Evolutionary conservation across 2,888 invertebrate species (phyloP), one percentile per base, ranked within the genome.

Genomic region (Cryptocephalus moraei): DNA sequence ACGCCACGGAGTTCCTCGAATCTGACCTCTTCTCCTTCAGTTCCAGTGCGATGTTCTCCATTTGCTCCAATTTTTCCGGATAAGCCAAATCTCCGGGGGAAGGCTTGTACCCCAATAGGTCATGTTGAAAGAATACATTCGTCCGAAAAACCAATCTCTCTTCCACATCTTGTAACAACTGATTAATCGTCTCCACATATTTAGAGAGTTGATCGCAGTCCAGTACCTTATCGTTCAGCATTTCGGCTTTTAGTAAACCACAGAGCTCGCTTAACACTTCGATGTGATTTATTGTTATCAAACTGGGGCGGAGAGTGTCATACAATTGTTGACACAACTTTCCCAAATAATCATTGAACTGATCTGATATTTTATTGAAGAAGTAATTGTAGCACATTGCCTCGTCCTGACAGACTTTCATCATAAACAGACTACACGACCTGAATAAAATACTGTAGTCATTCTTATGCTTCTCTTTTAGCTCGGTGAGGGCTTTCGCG

Each of bases 251-350:
- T 36, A 97, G 72, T 57, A 97, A 95, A 39, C 90, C 87, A 66
- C 97, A 97, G 43, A 99, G 82, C 70, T 99, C 99, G 0, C 96
- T 91, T 22, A 99, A 74, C 0, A 97, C 96, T 75, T 99, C 99
- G 64, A 99, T 74, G 69, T 99, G 97, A 66, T 94, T 93, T 51
- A 97, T 91, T 69, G 94, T 91, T 52, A 99, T 94, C 47, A 99
- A 86, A 59, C 91, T 82, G 1, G 99, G 97, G 1, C 97, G 77
- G 54, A 99, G 74, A 6, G 84, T 83, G 67, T 99, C 97, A 66
- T 99, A 99, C 33, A 96, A 69, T 33, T 86, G 82, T 43, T 83
- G 86, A 65, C 95, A 95, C 0, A 96, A 72, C 0, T 84, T 59
- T 88, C 91, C 44, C 14, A 60, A 47, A 47, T 60, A 59, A 44